These are phyloP conservation scores for Lepidocolaptes lacrymiger DNA, from an alignment of 2,797 vertebrate species.

Conservation along the genomic window DNA sequence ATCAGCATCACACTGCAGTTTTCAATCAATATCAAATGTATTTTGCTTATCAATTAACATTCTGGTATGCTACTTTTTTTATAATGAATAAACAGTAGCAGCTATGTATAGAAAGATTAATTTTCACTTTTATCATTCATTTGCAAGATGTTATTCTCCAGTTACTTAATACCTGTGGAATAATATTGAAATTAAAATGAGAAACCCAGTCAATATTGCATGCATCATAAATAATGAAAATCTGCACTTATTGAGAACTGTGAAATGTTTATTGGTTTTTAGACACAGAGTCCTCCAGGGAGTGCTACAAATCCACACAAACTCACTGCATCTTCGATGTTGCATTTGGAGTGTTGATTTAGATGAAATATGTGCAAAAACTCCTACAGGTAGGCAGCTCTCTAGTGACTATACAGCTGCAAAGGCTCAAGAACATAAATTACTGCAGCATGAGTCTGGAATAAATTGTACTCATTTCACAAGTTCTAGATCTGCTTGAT, in stretches of 20 bases:
- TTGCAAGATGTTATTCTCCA: neutral
- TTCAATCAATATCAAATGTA: neutral
- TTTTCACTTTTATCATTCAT: constrained; percentile 1
- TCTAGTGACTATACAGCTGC: constrained; percentile 1
- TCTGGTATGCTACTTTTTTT: neutral
- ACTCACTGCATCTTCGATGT: constrained; percentile 1
- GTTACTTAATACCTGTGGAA: constrained; percentile 27
- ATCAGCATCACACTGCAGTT: neutral
- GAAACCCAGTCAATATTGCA: neutral
- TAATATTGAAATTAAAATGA: constrained; percentile 41
- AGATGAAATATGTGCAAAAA: constrained; percentile 47
- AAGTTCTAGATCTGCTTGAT: constrained; percentile 5
- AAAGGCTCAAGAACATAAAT: constrained; percentile 10
- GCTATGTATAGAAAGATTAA: neutral
- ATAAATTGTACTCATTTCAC: neutral
- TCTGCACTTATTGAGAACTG: constrained; percentile 6
- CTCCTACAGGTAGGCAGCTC: constrained; percentile 30
- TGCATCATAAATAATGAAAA: constrained; percentile 33
- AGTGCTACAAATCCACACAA: constrained; percentile 73
- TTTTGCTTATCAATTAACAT: neutral
- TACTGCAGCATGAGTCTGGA: constrained; percentile 23
- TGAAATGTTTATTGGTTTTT: constrained; percentile 60
- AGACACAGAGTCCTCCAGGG: constrained; percentile 67
- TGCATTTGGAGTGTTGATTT: constrained; percentile 52
- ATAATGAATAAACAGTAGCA: neutral